Conservation (phyloP, 2,113 vertebrate genomes). For the Onychostruthus taczanowskii region DNA sequence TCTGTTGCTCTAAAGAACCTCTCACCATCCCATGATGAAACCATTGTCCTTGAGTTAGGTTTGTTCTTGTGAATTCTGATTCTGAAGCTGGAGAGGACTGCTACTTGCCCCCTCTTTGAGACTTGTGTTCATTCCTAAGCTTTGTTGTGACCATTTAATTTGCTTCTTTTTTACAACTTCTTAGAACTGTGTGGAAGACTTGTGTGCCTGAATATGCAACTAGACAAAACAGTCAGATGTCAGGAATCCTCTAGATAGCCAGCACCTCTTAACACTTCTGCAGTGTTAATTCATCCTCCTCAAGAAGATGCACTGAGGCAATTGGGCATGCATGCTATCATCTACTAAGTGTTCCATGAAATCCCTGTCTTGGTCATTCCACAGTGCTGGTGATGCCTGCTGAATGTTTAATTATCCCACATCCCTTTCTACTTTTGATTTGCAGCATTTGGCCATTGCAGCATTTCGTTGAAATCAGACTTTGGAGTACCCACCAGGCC, state of each 20-base stretch:
- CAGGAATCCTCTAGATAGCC: not conserved
- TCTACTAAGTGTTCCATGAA: not conserved
- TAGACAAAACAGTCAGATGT: not conserved
- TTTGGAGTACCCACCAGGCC: not conserved
- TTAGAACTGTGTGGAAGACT: not conserved
- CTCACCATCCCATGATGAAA: not conserved
- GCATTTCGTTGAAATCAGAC: not conserved
- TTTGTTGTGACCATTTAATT: not conserved
- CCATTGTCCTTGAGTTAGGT: not conserved
- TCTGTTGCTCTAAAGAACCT: not conserved
- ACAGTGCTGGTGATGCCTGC: not conserved
- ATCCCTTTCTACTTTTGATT: not conserved
- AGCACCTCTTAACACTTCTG: not conserved
- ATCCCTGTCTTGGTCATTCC: not conserved
- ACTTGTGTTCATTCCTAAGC: not conserved
- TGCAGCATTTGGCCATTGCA: not conserved
- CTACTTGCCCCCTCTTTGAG: not conserved
- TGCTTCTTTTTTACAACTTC: not conserved
- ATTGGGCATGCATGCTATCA: not conserved
- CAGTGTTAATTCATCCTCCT: not conserved
- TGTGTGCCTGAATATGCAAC: not conserved
- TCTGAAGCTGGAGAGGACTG: not conserved
- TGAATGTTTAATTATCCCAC: not conserved
- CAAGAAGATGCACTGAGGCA: not conserved
- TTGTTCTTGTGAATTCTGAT: not conserved